phyloP scores from a whole-genome alignment of 2,797 vertebrate genomes.

The Heterohyrax brucei region DNA sequence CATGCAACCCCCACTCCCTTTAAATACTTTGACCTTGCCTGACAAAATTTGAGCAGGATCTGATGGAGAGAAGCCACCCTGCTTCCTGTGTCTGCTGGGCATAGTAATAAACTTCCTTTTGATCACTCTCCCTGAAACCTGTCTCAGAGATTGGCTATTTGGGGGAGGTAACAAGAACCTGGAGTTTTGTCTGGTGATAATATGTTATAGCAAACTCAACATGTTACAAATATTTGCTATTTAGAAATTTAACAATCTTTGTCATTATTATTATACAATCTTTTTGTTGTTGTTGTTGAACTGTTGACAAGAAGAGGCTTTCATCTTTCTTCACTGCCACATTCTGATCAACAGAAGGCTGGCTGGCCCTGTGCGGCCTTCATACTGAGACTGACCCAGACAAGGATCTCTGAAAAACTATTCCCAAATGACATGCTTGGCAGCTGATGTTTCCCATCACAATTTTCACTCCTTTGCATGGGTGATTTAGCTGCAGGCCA shows the following conservation, averaged over 20 bases:
- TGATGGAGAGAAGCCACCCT: too few relatives aligned
- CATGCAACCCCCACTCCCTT: too few relatives aligned
- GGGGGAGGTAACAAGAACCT: too few relatives aligned
- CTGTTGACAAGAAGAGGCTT: background rate
- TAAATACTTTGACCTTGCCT: too few relatives aligned
- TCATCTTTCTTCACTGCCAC: background rate
- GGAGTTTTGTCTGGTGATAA: background rate
- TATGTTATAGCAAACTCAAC: background rate
- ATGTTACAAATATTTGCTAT: background rate
- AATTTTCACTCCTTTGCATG: background rate
- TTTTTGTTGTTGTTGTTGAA: background rate
- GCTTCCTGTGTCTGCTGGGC: too few relatives aligned
- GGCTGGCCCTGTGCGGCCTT: background rate
- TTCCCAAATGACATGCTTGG: background rate
- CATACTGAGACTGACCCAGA: background rate
- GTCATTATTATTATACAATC: background rate
- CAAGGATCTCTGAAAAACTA: background rate
- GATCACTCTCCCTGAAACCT: too few relatives aligned
- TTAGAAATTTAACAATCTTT: constrained; percentile 42
- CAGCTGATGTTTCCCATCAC: background rate
- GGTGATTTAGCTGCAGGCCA: background rate
- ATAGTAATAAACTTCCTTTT: too few relatives aligned
- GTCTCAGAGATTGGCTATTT: too few relatives aligned
- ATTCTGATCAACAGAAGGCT: background rate
- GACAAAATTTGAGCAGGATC: too few relatives aligned